phyloP scores from a whole-genome alignment of 2,888 invertebrate species.

The Zaprionus lineosus region DNA sequence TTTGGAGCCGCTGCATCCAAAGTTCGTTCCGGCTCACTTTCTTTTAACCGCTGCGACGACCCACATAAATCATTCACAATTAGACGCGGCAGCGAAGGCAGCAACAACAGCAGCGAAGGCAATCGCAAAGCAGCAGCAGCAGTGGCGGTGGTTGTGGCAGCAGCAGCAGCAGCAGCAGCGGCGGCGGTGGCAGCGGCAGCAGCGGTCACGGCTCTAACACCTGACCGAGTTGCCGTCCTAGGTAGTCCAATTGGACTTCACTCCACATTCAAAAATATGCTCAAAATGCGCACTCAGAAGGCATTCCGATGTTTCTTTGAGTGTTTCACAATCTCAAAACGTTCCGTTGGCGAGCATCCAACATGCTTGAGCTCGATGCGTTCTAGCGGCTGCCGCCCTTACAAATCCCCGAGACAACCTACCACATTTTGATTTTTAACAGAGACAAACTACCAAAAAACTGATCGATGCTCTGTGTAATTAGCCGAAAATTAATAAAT shows the following conservation, averaged over 20 bases:
- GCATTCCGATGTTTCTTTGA: neutral
- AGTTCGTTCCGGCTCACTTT: constrained; percentile 52
- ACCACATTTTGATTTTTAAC: no score
- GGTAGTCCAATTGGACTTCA: constrained; percentile 21
- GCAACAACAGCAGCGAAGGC: constrained; percentile 5
- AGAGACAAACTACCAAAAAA: no score
- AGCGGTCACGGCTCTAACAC: constrained; percentile 64
- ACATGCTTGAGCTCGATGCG: constrained; percentile 37
- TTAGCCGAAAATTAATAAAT: no score
- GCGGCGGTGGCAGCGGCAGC: constrained; percentile 67
- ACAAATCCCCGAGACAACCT: constrained; percentile 1
- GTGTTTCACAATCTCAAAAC: constrained; percentile 32
- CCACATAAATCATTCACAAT: constrained; percentile 76
- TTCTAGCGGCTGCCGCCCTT: neutral
- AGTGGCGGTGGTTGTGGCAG: constrained; percentile 2
- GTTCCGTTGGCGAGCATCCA: constrained; percentile 28
- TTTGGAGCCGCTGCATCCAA: constrained; percentile 16
- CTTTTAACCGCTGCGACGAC: constrained; percentile 60
- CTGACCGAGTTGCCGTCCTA: constrained; percentile 63
- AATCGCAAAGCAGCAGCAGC: neutral
- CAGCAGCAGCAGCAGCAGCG: constrained; percentile 46
- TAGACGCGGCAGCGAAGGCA: constrained; percentile 63
- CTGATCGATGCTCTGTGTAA: no score
- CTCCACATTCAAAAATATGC: constrained; percentile 10
- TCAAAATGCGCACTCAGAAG: constrained; percentile 2